Evolutionary conservation across 2,113 vertebrate genomes (phyloP).

Genomic region (Urocitellus parryii): DNA sequence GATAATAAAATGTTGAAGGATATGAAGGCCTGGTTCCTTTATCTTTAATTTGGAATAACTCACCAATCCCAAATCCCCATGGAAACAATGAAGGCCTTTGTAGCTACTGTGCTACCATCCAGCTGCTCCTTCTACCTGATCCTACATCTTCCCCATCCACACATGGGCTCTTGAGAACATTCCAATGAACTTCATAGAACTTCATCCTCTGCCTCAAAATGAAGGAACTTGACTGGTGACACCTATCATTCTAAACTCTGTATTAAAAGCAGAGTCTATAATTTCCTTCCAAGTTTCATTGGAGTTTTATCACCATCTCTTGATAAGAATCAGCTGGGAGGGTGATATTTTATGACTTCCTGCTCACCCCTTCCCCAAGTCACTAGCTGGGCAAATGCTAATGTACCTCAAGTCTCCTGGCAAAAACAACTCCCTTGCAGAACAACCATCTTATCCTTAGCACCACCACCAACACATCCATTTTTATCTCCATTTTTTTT

Average conservation of each 20-base stretch:
- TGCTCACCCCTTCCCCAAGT: neutral
- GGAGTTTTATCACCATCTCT: neutral
- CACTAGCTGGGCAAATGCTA: neutral
- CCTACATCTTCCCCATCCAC: accelerated
- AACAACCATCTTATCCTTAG: neutral
- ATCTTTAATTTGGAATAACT: neutral
- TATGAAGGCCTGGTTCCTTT: neutral
- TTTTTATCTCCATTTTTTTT: neutral
- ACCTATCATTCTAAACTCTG: neutral
- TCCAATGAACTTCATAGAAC: neutral
- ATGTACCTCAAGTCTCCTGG: no score
- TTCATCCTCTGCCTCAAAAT: neutral
- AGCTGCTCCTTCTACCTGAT: neutral
- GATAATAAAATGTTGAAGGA: neutral
- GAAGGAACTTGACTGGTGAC: neutral
- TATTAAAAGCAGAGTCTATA: neutral
- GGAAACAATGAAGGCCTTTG: neutral
- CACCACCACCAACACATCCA: neutral
- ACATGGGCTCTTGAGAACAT: neutral
- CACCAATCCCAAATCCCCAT: neutral
- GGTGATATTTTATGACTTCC: neutral
- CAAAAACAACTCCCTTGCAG: neutral
- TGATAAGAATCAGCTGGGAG: neutral
- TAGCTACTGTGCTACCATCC: accelerated
- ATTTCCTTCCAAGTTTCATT: neutral